Conservation (phyloP, 2,888 invertebrate genomes). For the Thumatha senex region DNA sequence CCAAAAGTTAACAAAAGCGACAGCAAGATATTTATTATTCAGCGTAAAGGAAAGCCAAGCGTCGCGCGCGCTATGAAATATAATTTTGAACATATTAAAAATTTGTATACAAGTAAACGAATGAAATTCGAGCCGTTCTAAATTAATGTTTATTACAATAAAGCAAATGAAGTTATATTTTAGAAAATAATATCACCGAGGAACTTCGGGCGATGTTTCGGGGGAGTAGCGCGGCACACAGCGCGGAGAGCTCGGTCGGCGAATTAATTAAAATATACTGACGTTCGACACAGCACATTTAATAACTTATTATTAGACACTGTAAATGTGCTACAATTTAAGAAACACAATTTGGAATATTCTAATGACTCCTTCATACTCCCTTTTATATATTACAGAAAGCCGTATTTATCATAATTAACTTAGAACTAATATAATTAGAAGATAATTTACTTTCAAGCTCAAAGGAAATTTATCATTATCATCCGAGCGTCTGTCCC, state of each 20-base stretch:
- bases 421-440: too few species aligned
- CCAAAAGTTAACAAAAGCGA: conserved; percentile 5
- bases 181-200: conserved; percentile 4
- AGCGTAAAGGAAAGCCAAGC: conserved; percentile 1
- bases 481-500: too few species aligned
- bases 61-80: not conserved
- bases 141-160: conserved; percentile 6
- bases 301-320: not conserved
- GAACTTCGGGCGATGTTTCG: not conserved
- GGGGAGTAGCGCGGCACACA: too few species aligned
- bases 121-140: conserved; percentile 1
- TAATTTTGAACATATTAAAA: conserved; percentile 24
- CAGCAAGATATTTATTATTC: conserved; percentile 14
- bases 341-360: not conserved
- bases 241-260: not conserved
- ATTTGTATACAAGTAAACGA: conserved; percentile 8
- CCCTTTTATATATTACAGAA: too few species aligned
- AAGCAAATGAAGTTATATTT: conserved; percentile 7
- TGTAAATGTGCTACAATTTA: not conserved
- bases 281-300: not conserved
- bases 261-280: not conserved
- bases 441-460: too few species aligned
- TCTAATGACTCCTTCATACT: not conserved
- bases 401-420: too few species aligned
- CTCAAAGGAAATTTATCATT: too few species aligned